phyloP scores from a whole-genome alignment of 2,797 vertebrate species.

The Cichlasoma orientale region DNA sequence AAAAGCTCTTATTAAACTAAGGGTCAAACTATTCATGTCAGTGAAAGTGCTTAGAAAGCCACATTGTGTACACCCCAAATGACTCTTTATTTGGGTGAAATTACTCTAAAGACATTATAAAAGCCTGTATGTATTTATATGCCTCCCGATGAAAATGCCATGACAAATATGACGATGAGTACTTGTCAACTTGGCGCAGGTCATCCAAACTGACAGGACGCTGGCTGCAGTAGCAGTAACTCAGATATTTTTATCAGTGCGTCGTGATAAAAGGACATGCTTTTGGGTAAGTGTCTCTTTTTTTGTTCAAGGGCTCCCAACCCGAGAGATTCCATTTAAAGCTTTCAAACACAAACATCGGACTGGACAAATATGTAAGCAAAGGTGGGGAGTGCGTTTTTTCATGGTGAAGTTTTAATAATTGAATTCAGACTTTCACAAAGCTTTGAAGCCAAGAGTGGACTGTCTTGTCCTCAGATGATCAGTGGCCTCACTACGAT shows the following conservation, averaged over 20 bases:
- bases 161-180: conserved; percentile 57
- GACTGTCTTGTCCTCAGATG: conserved; percentile 12
- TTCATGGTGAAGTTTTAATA: conserved; percentile 1
- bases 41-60: conserved; percentile 22
- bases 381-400: neutral
- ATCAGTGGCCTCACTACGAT: conserved; percentile 4
- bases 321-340: conserved; percentile 39
- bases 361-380: neutral
- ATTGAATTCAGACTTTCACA: conserved; percentile 4
- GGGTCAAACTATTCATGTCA: conserved; percentile 33
- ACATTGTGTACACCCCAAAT: conserved; percentile 9
- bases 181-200: conserved; percentile 56
- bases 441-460: neutral
- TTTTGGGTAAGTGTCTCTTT: conserved; percentile 51
- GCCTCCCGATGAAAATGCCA: conserved; percentile 28
- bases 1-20: conserved; percentile 41
- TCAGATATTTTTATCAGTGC: conserved; percentile 63
- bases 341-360: conserved; percentile 23
- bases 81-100: conserved; percentile 4
- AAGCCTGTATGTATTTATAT: neutral
- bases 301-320: conserved; percentile 44
- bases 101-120: neutral
- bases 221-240: conserved; percentile 51
- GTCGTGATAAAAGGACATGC: conserved; percentile 48
- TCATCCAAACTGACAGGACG: conserved; percentile 67